Evolutionary conservation across 2,888 invertebrate genomes (phyloP), one percentile per base, ranked within the genome.

Genomic region (Zygogramma bicolorata): DNA sequence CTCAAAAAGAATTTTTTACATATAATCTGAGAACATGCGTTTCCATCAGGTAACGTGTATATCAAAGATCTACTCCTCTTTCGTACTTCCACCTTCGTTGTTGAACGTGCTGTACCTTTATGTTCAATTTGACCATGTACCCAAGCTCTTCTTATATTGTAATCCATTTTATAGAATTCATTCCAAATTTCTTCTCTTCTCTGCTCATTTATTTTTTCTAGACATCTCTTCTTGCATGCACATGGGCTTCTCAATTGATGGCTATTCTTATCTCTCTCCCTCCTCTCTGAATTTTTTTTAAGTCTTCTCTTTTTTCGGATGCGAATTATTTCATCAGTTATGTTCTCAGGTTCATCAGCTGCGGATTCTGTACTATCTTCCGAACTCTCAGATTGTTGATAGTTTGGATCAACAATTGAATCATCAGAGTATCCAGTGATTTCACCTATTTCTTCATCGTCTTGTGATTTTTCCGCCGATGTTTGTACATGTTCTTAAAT

Each of bases 51-150:
- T 22, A 61, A 61, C 15, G 61, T 61, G 18, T 61, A 38, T 10
- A 38, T 38, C 61, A 61, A 61, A 34, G 61, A 15, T 61, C 18
- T 61, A 61, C 20, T n/a, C 34, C 61, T 61, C 20, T 61, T 61
- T 31, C 38, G n/a, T 61, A 38, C 3, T 61, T 15, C 38, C 15
- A 18, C 38, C n/a, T 61, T 61, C 20, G 38, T 61, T 61, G 38
- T 61, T 61, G 15, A 34, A 34, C 38, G 34, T 61, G 1, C 13
- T 38, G 3, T 61, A n/a, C 38, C 61, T 34, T 22, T 61, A 29
- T 60, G 60, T 29, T 29, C 13, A 60, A 60, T 60, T 60, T n/a
- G 27, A 60, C 60, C 31, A 29, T 60, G 31, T 29, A 60, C 60
- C 60, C 60, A 60, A 27, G 60, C 27, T 61, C 15, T 34, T 15